A percentile compares a stretch with the other conserved stretches of the same genome.
These are phyloP conservation scores for Cataglyphis rosenhaueri DNA, from an alignment of 2,888 invertebrate species.

Conservation along the genomic window DNA sequence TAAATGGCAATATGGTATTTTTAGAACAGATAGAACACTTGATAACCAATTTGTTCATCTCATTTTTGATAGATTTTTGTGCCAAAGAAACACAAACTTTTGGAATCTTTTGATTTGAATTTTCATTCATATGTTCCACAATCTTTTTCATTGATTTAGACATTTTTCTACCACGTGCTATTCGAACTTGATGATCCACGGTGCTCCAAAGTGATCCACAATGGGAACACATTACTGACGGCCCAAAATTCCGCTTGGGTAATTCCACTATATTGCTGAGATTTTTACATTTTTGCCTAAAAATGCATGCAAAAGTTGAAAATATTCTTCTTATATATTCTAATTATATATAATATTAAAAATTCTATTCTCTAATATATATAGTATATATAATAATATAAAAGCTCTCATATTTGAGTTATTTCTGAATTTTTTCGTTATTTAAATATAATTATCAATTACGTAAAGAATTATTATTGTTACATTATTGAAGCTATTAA, in stretches of 20 bases:
- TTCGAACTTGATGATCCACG: constrained; percentile 70
- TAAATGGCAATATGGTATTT: constrained; percentile 71
- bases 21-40: constrained; percentile 79
- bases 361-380: background rate
- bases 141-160: constrained; percentile 74
- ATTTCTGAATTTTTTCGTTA: background rate
- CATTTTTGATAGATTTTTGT: constrained; percentile 76
- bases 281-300: constrained; percentile 74
- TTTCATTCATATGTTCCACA: constrained; percentile 54
- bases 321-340: background rate
- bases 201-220: constrained; percentile 79
- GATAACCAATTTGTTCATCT: constrained; percentile 76
- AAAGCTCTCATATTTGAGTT: background rate
- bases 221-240: constrained; percentile 75
- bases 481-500: background rate
- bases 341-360: background rate
- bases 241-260: constrained; percentile 77
- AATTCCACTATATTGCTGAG: constrained; percentile 63
- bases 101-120: constrained; percentile 61
- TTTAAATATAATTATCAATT: background rate
- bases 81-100: constrained; percentile 70
- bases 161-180: constrained; percentile 69
- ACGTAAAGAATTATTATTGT: background rate
- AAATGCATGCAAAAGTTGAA: constrained; percentile 36
- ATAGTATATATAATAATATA: background rate